These are phyloP conservation scores for Diaprepes abbreviatus DNA, from an alignment of 2,888 invertebrate species.

Conservation along the genomic window DNA sequence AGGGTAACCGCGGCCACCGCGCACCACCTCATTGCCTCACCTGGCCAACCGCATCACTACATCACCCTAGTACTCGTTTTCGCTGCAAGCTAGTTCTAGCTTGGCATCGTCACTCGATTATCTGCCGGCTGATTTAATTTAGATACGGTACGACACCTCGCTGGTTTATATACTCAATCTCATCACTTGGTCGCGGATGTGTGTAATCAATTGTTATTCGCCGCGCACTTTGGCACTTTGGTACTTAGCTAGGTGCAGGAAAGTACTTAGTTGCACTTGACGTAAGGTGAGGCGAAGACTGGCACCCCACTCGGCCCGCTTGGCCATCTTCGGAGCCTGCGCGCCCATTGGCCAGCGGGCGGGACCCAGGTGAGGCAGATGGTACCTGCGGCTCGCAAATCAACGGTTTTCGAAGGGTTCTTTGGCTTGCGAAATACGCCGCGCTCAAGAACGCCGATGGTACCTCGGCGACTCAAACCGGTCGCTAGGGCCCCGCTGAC, in stretches of 20 bases:
- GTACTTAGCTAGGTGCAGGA: slow-evolving; percentile 55
- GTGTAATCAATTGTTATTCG: slow-evolving; percentile 28
- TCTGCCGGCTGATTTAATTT: slow-evolving; percentile 6
- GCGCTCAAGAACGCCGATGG: slow-evolving; percentile 36
- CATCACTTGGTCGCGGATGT: slow-evolving; percentile 30
- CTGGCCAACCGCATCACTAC: slow-evolving; percentile 55
- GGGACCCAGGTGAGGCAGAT: slow-evolving; percentile 63
- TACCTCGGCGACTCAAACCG: slow-evolving; percentile 31
- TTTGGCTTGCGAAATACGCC: slow-evolving; percentile 43
- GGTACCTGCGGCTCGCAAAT: slow-evolving; percentile 65
- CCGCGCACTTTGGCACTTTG: slow-evolving; percentile 47
- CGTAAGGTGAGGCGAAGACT: slow-evolving; percentile 46
- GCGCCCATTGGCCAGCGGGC: slow-evolving; percentile 66
- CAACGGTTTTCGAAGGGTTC: slow-evolving; percentile 54
- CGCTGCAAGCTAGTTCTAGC: slow-evolving; percentile 44
- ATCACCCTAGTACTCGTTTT: slow-evolving; percentile 50
- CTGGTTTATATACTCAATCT: slow-evolving; percentile 27
- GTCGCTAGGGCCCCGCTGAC: slow-evolving; percentile 31
- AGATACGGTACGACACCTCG: slow-evolving; percentile 23
- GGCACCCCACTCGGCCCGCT: slow-evolving; percentile 62
- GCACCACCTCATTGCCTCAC: slow-evolving; percentile 45
- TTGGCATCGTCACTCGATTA: slow-evolving; percentile 17
- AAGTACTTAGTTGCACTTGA: slow-evolving; percentile 50
- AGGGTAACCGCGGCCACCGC: slow-evolving; percentile 62
- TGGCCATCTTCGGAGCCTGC: slow-evolving; percentile 66